Base-by-base conservation (phyloP, 2,113 vertebrate species). In the Sardina pilchardus region DNA sequence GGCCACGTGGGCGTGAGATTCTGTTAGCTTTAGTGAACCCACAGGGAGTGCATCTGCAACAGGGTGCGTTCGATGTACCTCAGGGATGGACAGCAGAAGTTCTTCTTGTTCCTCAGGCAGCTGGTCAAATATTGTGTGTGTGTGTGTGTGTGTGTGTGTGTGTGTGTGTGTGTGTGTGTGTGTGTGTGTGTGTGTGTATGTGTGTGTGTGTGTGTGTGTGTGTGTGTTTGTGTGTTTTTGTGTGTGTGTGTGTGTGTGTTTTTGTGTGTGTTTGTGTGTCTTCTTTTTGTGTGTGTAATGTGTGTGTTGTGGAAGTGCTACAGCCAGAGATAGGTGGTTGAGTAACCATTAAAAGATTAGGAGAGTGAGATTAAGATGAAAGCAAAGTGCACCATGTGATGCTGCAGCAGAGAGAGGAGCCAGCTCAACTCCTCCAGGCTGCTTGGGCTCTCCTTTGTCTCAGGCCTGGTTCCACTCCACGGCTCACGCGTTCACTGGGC, bases 301-400 rank as follows among this genome's bases (percentile, higher is more conserved):
- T 71, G 63, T 71, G 26, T 78, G 71, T 78, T 34, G 1, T 34
- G 30, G 4, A 78, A 78, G 34, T 36, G 34, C 10, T 34, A 36
- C 71, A 36, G 71, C 71, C 30, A 78, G 71, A 78, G 30, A 78
- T 78, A 78, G 71, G 71, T 78, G 30, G 71, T 34, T 78, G 16
- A 78, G 71, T 36, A 78, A 78, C 71, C 71, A 78, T 78, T 78
- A 78, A 78, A 78, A 78, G 71, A 78, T 78, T 78, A 78, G 71
- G 12, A 34, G 71, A 78, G 12, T 17, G 34, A 78, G 71, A 78
- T 78, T 78, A 78, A 34, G 71, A 78, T 78, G 71, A 34, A 78
- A 78, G 30, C 71, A 78, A 78, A 78, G 71, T 78, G 71, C 30
- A 78, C 30, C 12, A 19, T 5, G 10, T 78, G 26, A 34, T 34